phyloP scores from a whole-genome alignment of 2,113 vertebrate species.

The Arvicanthis niloticus region DNA sequence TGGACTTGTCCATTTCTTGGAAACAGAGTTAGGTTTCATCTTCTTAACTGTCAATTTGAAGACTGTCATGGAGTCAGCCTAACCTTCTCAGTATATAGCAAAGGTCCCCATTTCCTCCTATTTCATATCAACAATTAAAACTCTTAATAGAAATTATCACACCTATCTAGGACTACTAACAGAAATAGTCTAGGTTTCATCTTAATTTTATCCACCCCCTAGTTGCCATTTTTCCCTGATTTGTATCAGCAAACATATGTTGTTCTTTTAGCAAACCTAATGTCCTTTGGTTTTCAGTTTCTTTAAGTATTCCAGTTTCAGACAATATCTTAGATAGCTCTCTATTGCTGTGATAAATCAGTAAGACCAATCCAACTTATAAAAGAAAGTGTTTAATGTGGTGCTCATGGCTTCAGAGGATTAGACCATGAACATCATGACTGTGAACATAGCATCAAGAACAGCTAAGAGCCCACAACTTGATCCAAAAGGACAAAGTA shows the following conservation, averaged over 20 bases:
- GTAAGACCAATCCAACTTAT: not conserved
- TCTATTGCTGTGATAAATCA: not conserved
- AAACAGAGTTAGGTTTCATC: too few relatives aligned
- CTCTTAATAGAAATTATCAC: not conserved
- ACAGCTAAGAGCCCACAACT: not conserved
- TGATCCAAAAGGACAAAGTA: not conserved
- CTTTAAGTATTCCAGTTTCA: not conserved
- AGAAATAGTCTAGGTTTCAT: not conserved
- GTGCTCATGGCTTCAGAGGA: not conserved
- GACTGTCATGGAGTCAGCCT: too few relatives aligned
- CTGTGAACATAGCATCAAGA: not conserved
- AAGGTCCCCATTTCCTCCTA: not conserved
- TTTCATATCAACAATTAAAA: constrained; percentile 20
- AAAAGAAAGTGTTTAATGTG: not conserved
- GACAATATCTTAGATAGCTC: constrained; percentile 20
- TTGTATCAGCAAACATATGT: not conserved
- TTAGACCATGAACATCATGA: not conserved
- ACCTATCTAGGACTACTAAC: not conserved
- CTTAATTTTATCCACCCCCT: not conserved
- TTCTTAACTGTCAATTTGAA: too few relatives aligned
- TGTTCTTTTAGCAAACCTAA: not conserved
- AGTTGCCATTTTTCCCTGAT: constrained; percentile 36
- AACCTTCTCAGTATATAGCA: not conserved
- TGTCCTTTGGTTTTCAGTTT: not conserved
- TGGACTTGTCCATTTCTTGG: too few relatives aligned